phyloP scores from a whole-genome alignment of 2,113 vertebrate genomes.

The Elephas maximus region DNA sequence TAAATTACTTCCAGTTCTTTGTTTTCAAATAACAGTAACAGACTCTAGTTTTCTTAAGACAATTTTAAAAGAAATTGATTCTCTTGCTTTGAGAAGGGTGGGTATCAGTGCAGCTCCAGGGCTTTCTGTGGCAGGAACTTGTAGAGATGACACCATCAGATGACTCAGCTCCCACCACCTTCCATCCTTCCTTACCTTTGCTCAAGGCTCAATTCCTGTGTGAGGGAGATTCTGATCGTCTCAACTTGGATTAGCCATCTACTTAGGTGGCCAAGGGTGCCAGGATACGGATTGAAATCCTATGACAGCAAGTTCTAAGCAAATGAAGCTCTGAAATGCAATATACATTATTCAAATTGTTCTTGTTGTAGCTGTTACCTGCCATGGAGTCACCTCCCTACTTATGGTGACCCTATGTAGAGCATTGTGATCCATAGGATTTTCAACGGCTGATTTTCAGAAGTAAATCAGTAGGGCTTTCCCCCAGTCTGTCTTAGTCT shows the following conservation, averaged over 20 bases:
- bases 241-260: background rate
- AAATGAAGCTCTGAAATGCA: background rate
- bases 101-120: background rate
- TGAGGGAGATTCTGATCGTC: background rate
- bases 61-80: slow-evolving; percentile 5
- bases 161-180: background rate
- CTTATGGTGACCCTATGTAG: background rate
- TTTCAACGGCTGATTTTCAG: background rate
- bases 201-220: background rate
- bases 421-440: background rate
- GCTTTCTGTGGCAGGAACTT: background rate
- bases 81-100: background rate
- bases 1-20: background rate
- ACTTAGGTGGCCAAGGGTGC: background rate
- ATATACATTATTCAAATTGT: background rate
- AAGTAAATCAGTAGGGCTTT: background rate
- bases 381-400: background rate
- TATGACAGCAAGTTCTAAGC: background rate
- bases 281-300: background rate
- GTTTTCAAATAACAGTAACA: slow-evolving; percentile 29
- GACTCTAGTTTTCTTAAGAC: background rate
- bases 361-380: background rate
- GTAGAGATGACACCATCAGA: background rate
- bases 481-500: background rate
- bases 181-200: background rate